Base-by-base conservation (phyloP, 2,888 invertebrate genomes). In the Aproaerema taeniolella region DNA sequence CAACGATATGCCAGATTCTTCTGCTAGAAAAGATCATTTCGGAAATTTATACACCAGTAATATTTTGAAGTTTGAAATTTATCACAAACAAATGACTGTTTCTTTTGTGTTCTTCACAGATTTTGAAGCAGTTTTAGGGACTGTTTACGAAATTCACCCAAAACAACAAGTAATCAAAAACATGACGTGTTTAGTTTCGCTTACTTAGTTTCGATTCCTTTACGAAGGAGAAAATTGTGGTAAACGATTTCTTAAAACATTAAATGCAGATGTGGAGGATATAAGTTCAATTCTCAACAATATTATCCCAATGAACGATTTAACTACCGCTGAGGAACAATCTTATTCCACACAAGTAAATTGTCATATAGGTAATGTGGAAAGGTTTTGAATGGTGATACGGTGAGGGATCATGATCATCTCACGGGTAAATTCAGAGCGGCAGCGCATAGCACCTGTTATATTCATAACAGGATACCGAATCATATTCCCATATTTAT, bases 141-240 rank as follows among this genome's bases (percentile, higher is more conserved):
- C 55, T 53, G 16, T 45, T 57, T 8, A 5, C 8, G 11, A 49
- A 52, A 46, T 49, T 25, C 37, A 12, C 49, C 50, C 15, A 41
- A 54, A 20, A 54, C 55, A 10, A 44, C 39, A n/a, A 56, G 54
- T 34, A 36, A 51, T 26, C 45, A 55, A 20, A 46, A 46, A 49
- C 52, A 56, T 43, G 47, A 50, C 29, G 45, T 46, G 1, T 57
- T 55, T 39, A 60, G 59, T 47, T 61, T 59, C 41, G 57, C 52
- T 7, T 58, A 58, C 42, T 58, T 55, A 30, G 46, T 58, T 7
- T 58, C 43, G 43, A 58, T 37, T 43, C 17, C 20, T 38, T 51
- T n/a, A 54, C 49, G 29, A 53, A 10, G 61, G 52, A 2, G n/a
- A 33, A 12, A 35, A 56, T 35, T 59, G 53, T 42, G 41, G 50